phyloP scores from a whole-genome alignment of 2,888 invertebrate genomes.

The Caenorhabditis sp. region DNA sequence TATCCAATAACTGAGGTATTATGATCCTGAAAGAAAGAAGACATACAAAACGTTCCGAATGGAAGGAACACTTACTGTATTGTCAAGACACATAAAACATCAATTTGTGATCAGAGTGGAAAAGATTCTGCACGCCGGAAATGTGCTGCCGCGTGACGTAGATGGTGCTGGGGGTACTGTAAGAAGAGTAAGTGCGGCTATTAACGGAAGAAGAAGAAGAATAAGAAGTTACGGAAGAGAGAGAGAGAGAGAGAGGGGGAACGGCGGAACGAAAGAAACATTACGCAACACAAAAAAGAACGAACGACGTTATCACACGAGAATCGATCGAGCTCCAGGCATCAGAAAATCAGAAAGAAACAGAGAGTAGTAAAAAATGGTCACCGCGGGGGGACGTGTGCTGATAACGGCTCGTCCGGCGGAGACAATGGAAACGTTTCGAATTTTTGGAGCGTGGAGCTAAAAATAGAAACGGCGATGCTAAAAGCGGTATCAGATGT shows the following conservation, averaged over 20 bases:
- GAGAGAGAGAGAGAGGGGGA: slow-evolving; percentile 7
- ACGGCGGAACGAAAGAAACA: slow-evolving; percentile 31
- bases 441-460: slow-evolving; percentile 26
- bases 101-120: slow-evolving; percentile 26
- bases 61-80: slow-evolving; percentile 4
- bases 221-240: not conserved
- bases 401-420: slow-evolving; percentile 27
- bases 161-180: slow-evolving; percentile 41
- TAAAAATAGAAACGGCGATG: slow-evolving; percentile 47
- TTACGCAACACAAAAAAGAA: slow-evolving; percentile 16
- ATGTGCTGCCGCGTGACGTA: slow-evolving; percentile 45
- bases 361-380: slow-evolving; percentile 48
- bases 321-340: slow-evolving; percentile 21
- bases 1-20: slow-evolving; percentile 39
- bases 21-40: slow-evolving; percentile 31
- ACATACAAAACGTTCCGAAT: not conserved
- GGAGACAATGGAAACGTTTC: slow-evolving; percentile 50
- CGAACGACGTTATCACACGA: slow-evolving; percentile 15
- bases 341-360: slow-evolving; percentile 44
- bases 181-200: not conserved
- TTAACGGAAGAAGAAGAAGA: too few species aligned
- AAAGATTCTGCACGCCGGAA: slow-evolving; percentile 21
- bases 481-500: slow-evolving; percentile 51
- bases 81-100: slow-evolving; percentile 57
- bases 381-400: slow-evolving; percentile 24